Base-by-base conservation (phyloP, 2,113 vertebrate genomes). In the Muscicapa adusta region DNA sequence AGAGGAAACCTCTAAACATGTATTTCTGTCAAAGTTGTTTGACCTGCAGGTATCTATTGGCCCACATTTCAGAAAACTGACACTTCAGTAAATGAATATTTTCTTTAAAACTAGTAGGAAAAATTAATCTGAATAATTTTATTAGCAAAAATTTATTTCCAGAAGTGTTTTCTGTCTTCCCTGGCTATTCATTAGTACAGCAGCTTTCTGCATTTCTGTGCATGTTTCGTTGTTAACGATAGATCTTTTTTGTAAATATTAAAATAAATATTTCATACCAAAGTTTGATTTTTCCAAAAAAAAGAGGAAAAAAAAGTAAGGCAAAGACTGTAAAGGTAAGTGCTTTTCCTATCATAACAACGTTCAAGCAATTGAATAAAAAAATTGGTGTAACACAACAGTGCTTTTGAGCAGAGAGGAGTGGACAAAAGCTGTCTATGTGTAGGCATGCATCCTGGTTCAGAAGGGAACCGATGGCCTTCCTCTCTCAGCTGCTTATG, bases 61-160 rank as follows among this genome's bases (percentile, higher is more conserved):
- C 84, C 85, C 48, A 95, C 43, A 91, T 96, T 91, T 94, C 66
- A 58, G 53, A 68, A 92, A 93, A 72, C 42, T 58, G 43, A 47
- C 11, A 58, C 33, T 76, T 79, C 75, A 61, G 51, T 71, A 91
- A 93, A 87, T 12, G 11, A 25, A 4, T 81, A 40, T 58, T 83
- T 96, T 85, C 48, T 47, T 71, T 58, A 43, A 72, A 90, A 60
- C n/a, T 87, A 38, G n/a, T 53, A 94, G 26, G 14, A 82, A 68
- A 60, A 76, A 28, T 20, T 12, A 33, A 18, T 65, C 71, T 56
- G 34, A 72, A 82, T 61, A 1, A 68, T 94, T 91, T 36, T 65
- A 88, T 93, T 67, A 89, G 62, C 68, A 95, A 70, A 86, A 96
- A 74, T 54, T 68, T 78, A 62, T 89, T 92, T 85, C 34, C n/a